These are phyloP conservation scores for Ochotona princeps DNA, from an alignment of 2,113 vertebrate species.

Conservation along the genomic window DNA sequence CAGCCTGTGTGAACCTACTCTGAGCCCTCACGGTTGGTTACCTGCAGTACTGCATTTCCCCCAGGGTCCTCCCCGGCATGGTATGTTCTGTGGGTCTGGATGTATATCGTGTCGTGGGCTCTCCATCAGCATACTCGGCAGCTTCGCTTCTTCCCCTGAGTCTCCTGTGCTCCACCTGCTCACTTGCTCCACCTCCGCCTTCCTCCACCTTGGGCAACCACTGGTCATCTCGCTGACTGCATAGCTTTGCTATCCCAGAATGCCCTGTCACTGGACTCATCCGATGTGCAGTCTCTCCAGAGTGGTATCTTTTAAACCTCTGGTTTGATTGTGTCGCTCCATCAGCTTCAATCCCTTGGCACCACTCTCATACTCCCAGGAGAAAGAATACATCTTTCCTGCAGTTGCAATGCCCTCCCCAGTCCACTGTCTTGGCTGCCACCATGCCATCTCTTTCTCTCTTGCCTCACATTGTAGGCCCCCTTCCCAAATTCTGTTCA, in stretches of 20 bases:
- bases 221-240: background rate
- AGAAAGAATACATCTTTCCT: fast-evolving
- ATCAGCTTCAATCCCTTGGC: background rate
- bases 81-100: background rate
- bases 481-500: background rate
- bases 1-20: too few relatives aligned
- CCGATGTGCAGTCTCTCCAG: background rate
- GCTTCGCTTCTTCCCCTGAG: background rate
- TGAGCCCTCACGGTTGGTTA: too few relatives aligned
- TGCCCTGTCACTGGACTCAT: background rate
- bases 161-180: background rate
- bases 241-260: background rate
- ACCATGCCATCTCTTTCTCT: background rate
- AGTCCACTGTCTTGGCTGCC: background rate
- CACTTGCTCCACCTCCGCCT: too few relatives aligned
- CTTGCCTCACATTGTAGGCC: background rate
- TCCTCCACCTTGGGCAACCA: background rate
- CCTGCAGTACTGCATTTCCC: background rate
- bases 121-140: too few relatives aligned
- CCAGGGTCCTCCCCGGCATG: too few relatives aligned
- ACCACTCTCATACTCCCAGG: background rate
- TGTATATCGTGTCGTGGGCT: too few relatives aligned
- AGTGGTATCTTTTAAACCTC: background rate
- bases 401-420: background rate
- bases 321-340: background rate